phyloP scores from a whole-genome alignment of 1,140 invertebrate species.

The Metopolophium dirhodum region DNA sequence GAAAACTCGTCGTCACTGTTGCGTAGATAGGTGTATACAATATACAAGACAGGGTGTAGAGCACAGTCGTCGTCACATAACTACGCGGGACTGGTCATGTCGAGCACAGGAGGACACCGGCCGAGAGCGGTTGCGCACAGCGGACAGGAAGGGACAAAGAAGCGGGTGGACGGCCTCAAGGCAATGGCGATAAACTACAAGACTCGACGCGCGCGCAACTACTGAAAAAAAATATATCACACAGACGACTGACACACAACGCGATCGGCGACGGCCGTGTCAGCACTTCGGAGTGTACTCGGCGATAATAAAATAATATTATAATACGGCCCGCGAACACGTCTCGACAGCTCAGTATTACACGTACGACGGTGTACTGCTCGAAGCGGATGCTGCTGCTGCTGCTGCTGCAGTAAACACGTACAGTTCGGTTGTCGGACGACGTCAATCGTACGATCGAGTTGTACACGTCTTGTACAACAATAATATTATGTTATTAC shows the following conservation, averaged over 20 bases:
- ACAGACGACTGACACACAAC: neutral
- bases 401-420: neutral
- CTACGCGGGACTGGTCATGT: neutral
- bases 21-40: neutral
- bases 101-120: neutral
- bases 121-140: neutral
- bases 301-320: neutral
- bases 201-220: neutral
- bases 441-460: neutral
- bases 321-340: neutral
- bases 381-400: neutral
- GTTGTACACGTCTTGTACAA: neutral
- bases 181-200: no score
- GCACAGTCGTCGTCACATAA: neutral
- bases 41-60: neutral
- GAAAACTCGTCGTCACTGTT: neutral
- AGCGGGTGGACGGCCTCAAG: neutral
- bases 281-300: no score
- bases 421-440: neutral
- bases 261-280: neutral
- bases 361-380: neutral
- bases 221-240: neutral
- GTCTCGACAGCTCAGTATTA: neutral
- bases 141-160: neutral
- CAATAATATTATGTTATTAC: neutral